These are phyloP conservation scores for Astropecten irregularis DNA, from an alignment of 53 echinoderm and acorn worm species.

Conservation along the genomic window DNA sequence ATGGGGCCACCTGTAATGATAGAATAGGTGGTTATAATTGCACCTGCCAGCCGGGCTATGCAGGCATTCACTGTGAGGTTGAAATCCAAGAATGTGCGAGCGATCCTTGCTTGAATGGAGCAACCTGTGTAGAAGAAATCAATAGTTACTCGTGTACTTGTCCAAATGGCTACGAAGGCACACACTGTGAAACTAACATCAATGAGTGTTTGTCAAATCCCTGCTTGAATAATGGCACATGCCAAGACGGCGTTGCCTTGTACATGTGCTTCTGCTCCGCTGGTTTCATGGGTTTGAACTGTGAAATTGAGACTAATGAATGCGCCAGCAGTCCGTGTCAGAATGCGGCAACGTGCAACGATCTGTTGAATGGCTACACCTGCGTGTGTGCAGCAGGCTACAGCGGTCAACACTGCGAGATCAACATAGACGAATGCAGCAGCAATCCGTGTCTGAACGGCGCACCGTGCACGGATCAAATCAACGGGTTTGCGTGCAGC, in stretches of 20 bases:
- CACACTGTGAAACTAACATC: constrained; percentile 51
- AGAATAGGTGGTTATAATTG: constrained; percentile 62
- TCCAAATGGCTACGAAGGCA: constrained; percentile 54
- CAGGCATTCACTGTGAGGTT: constrained; percentile 53
- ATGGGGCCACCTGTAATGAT: constrained; percentile 62
- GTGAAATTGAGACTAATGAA: constrained; percentile 68
- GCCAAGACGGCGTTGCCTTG: constrained; percentile 46
- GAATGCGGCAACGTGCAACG: constrained; percentile 64
- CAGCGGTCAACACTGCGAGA: constrained; percentile 47
- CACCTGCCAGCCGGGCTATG: constrained; percentile 53
- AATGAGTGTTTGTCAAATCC: constrained; percentile 65
- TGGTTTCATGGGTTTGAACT: constrained; percentile 65
- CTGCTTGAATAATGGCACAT: constrained; percentile 64
- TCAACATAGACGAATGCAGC: constrained; percentile 67
- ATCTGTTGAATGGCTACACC: constrained; percentile 41
- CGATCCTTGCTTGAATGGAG: constrained; percentile 62
- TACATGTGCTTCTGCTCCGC: constrained; percentile 62
- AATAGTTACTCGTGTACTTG: constrained; percentile 65
- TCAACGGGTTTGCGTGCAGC: constrained; percentile 31
- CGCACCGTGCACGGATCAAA: constrained; percentile 51
- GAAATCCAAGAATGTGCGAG: constrained; percentile 73
- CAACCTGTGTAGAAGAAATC: constrained; percentile 53
- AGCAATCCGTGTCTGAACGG: constrained; percentile 70
- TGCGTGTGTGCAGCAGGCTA: constrained; percentile 64
- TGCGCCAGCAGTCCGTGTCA: constrained; percentile 67